Evolutionary conservation across 2,797 vertebrate genomes (phyloP), one percentile per base, ranked within the genome.

Genomic region (Rhinogobio ventralis): DNA sequence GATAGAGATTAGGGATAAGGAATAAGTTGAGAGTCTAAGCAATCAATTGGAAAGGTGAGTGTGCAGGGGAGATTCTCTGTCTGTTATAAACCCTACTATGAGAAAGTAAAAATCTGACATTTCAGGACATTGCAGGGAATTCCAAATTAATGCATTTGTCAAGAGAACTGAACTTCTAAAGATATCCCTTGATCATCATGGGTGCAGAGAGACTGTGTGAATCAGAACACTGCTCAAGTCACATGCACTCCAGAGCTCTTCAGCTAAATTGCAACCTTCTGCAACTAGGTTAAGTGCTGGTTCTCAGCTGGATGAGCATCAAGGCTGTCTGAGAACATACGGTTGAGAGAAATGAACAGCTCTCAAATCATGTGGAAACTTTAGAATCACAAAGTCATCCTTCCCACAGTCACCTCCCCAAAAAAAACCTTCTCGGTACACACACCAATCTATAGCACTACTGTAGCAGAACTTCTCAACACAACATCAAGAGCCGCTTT

Each of bases 401-500:
- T 64, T 64, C 36, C 45, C 15, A 49, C 5, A 5, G 3, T 8
- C 60, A 23, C 20, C 20, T n/a, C n/a, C n/a, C n/a, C 7, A 2
- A 4, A 79, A 20, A 7, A 2, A 17, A 7, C 6, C 36, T 5
- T 9, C 42, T 49, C 8, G 39, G 25, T 39, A 55, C 15, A 51
- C 11, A 67, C 57, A 62, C 23, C 20, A 20, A 6, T 62, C 17
- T 60, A 60, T 13, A 30, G 36, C 39, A n/a, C 55, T n/a, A 64
- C 42, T 51, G 23, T 36, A n/a, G 39, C 39, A 51, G 45, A 64
- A 20, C 5, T 66, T 79, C 28, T 30, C 1, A 13, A 49, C 25
- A 30, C 3, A 13, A 68, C 10, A 33, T 53, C 78, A 83, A 86
- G 73, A 88, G 71, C 80, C 30, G 25, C 81, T 46, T 86, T 90